Base-by-base conservation (phyloP, 2,797 vertebrate species). In the Sebastes baramenuke region DNA sequence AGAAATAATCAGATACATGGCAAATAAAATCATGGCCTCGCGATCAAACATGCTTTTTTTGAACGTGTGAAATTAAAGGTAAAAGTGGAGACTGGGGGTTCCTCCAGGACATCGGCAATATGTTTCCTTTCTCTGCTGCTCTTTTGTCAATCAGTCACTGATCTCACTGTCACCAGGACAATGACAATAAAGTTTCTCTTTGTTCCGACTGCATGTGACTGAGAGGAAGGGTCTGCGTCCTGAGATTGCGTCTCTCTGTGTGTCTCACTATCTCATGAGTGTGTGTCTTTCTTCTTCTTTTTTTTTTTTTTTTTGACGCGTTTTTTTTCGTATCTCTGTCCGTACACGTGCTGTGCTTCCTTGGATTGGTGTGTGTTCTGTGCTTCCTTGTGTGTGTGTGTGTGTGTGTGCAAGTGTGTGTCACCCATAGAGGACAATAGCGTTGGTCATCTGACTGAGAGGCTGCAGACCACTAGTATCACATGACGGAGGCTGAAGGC, bases 401-500 rank as follows among this genome's bases (percentile, higher is more conserved):
- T 72, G 81, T 42, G 67, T 34, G 77, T 25, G 68, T 72, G 76
- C 82, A 72, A 84, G 75, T 93, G 93, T 89, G 90, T 90, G 91
- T 90, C 91, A 90, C 79, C 87, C 88, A 79, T 85, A 81, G 89
- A 91, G 92, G 90, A 94, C 94, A 94, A 94, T 94, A 85, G 93
- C 75, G 38, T 12, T 86, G 93, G 92, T 94, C 93, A 94, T 94
- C 92, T 94, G 94, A 94, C 92, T 74, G 87, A 87, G 92, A 91
- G 83, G 88, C 90, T 90, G 91, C 90, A 92, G 92, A 94, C 91
- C 91, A 92, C 91, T 89, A 86, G 88, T 91, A 91, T 94, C 94
- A 94, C 94, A 94, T 94, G 93, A 93, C 91, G 64, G 91, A 89
- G 92, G 89, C 93, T 93, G 93, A 93, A 94, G 93, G 92, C 93